Percentiles rank a stretch among this genome's conserved stretches.
These are phyloP conservation scores for Numenius arquata DNA, from an alignment of 2,113 vertebrate genomes.

Conservation along the genomic window DNA sequence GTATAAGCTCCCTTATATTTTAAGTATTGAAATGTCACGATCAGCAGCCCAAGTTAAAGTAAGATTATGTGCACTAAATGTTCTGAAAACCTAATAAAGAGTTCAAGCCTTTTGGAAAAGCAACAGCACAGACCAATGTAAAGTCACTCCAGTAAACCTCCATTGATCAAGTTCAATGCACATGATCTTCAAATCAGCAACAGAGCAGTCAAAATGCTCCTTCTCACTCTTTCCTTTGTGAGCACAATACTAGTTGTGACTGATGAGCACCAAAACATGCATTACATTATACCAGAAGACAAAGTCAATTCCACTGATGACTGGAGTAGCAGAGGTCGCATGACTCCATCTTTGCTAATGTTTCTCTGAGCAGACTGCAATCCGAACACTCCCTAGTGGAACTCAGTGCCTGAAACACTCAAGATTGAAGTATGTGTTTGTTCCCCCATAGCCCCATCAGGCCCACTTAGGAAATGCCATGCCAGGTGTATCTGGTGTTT, in stretches of 20 bases:
- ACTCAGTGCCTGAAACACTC: neutral
- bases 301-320: neutral
- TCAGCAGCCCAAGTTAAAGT: neutral
- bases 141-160: neutral
- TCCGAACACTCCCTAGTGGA: neutral
- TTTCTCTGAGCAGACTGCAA: neutral
- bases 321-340: neutral
- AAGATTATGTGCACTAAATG: neutral
- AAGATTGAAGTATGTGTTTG: neutral
- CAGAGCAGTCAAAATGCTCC: neutral
- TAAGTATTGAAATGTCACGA: neutral
- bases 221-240: neutral
- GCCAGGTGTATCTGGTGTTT: neutral
- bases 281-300: neutral
- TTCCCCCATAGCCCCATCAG: neutral
- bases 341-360: neutral
- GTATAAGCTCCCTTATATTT: neutral
- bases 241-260: neutral
- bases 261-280: neutral
- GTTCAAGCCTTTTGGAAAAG: neutral
- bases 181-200: neutral
- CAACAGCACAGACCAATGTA: neutral
- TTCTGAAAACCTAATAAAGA: neutral
- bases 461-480: neutral
- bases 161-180: neutral